A percentile compares a stretch with the other conserved stretches of the same genome.
Evolutionary conservation across 2,113 vertebrate genomes (phyloP).

Genomic region (Sisor rabdophorus): DNA sequence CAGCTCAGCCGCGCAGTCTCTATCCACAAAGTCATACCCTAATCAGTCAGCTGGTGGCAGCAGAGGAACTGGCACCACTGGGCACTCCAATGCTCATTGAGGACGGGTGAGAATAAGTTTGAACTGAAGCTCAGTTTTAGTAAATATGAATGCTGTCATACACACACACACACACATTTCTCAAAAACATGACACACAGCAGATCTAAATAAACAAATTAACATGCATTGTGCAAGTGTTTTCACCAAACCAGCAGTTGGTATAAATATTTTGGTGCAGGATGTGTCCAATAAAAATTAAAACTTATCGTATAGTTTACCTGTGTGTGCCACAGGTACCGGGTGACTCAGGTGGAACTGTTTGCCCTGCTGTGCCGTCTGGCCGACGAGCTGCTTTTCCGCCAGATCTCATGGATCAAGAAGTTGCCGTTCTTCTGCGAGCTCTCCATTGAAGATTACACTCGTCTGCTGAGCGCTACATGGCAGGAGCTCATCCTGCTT

Average conservation of each 20-base stretch:
- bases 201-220: no score
- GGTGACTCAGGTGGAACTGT: slow-evolving; percentile 96
- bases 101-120: slow-evolving; percentile 80
- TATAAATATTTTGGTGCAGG: neutral
- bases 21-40: slow-evolving; percentile 91
- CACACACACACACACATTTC: no score
- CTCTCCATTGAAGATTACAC: slow-evolving; percentile 99
- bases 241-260: neutral
- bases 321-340: slow-evolving; percentile 74
- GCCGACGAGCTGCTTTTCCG: slow-evolving; percentile 96
- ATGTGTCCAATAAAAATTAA: neutral
- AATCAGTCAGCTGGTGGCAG: slow-evolving; percentile 88
- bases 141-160: neutral
- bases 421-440: slow-evolving; percentile 96
- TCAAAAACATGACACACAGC: no score
- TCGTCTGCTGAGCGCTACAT: slow-evolving; percentile 92
- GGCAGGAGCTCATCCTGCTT: slow-evolving; percentile 96
- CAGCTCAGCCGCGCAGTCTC: slow-evolving; percentile 81
- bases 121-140: neutral
- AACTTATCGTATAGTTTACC: neutral
- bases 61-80: slow-evolving; percentile 87
- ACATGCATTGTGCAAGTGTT: neutral
- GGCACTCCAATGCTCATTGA: slow-evolving; percentile 94
- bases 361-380: slow-evolving; percentile 91
- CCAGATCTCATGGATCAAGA: slow-evolving; percentile 98